Conservation (phyloP, 2,797 vertebrate species). For the Sebastolobus altivelis region DNA sequence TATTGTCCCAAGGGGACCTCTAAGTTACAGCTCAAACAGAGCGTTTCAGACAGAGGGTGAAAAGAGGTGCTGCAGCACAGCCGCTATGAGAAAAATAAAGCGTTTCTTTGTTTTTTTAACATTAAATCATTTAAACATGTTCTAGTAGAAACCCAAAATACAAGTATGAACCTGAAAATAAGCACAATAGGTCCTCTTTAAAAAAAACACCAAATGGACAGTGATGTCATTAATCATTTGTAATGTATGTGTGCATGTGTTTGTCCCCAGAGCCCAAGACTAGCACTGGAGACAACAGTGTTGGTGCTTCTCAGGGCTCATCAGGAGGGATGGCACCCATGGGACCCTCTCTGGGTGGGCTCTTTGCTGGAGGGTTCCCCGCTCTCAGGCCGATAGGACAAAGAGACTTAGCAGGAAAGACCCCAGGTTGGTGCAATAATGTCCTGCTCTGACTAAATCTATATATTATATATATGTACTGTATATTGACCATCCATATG, state of each 20-base stretch:
- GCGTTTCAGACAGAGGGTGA: neutral
- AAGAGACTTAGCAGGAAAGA: conserved; percentile 87
- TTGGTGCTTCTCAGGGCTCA: conserved; percentile 63
- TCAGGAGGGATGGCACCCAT: conserved; percentile 69
- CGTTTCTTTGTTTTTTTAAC: too few species aligned
- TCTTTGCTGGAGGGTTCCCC: conserved; percentile 96
- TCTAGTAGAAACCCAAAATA: too few species aligned
- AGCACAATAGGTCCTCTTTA: too few species aligned
- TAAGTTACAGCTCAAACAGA: too few species aligned
- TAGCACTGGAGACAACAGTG: conserved; percentile 76
- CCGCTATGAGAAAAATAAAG: too few species aligned
- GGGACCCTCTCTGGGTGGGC: conserved; percentile 87
- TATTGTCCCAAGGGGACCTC: too few species aligned
- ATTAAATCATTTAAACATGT: too few species aligned
- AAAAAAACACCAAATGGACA: neutral
- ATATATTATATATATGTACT: neutral
- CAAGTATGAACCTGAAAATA: too few species aligned
- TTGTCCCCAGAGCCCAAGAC: conserved; percentile 82
- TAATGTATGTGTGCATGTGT: conserved; percentile 15
- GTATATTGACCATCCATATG: neutral
- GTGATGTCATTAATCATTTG: neutral
- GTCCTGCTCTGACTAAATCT: neutral
- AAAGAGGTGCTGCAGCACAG: neutral
- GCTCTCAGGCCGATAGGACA: conserved; percentile 91
- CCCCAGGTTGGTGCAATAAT: conserved; percentile 80